Evolutionary conservation across 2,888 invertebrate genomes (phyloP).

Genomic region (Parapristionchus giblindavisi): DNA sequence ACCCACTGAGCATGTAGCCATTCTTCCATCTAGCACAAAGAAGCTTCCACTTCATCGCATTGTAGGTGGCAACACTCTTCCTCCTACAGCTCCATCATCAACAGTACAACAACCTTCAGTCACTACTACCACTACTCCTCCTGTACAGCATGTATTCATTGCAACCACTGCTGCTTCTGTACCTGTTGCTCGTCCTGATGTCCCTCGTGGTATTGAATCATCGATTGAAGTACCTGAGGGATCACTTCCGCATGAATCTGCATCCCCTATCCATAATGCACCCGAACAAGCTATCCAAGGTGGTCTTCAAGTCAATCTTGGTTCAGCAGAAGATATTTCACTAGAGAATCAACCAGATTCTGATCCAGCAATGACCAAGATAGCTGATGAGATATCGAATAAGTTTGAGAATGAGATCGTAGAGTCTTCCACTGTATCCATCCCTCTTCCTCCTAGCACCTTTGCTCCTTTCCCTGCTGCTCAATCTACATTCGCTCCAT

Average conservation of each 20-base stretch:
- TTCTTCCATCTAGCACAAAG: slow-evolving; percentile 9
- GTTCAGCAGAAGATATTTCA: slow-evolving; percentile 26
- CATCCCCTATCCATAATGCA: slow-evolving; percentile 32
- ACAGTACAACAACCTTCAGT: neutral
- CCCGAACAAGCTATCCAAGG: slow-evolving; percentile 37
- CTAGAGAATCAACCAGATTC: neutral
- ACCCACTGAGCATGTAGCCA: too few species aligned
- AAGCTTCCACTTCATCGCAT: slow-evolving; percentile 35
- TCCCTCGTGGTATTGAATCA: slow-evolving; percentile 5
- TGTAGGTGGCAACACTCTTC: slow-evolving; percentile 1
- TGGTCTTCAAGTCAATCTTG: slow-evolving; percentile 35
- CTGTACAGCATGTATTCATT: neutral
- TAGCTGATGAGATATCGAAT: neutral
- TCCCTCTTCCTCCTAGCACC: slow-evolving; percentile 40
- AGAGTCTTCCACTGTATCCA: neutral
- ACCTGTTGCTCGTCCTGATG: neutral
- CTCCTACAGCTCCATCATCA: neutral
- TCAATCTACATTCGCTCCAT: slow-evolving; percentile 26
- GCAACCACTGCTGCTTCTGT: neutral
- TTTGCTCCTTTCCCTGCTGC: neutral
- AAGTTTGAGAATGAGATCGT: neutral
- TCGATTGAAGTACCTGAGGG: slow-evolving; percentile 2
- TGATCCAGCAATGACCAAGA: neutral
- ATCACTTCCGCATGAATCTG: slow-evolving; percentile 22
- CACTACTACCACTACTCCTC: neutral